These are phyloP conservation scores for Enteromius afrohamiltoni DNA, from an alignment of 2,797 vertebrate species.

Conservation along the genomic window DNA sequence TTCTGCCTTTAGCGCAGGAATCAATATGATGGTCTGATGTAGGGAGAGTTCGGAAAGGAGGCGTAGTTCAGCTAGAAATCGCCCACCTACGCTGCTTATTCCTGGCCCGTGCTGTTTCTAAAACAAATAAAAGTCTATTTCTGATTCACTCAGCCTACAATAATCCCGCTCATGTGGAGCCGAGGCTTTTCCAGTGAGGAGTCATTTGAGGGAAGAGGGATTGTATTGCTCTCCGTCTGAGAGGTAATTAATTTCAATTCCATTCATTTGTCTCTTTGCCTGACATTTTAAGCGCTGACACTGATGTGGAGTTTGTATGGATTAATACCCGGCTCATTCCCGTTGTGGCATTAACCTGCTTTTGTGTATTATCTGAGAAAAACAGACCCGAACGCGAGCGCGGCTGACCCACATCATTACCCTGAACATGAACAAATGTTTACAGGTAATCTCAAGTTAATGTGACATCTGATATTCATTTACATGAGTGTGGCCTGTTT, in stretches of 20 bases:
- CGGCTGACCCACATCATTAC: constrained; percentile 47
- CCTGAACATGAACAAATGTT: constrained; percentile 19
- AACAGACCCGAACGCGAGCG: constrained; percentile 33
- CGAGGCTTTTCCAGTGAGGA: constrained; percentile 37
- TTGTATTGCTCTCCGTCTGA: constrained; percentile 44
- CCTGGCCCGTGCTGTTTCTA: neutral
- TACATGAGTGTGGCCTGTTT: constrained; percentile 27
- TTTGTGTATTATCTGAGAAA: constrained; percentile 49
- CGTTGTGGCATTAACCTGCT: constrained; percentile 41
- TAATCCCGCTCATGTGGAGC: constrained; percentile 32
- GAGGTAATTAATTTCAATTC: constrained; percentile 57
- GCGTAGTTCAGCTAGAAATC: constrained; percentile 16
- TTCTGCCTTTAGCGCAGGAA: neutral
- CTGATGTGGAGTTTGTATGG: constrained; percentile 52
- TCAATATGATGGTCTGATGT: constrained; percentile 19
- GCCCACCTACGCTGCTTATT: constrained; percentile 5
- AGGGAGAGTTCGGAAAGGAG: constrained; percentile 6
- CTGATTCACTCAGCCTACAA: neutral
- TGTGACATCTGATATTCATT: constrained; percentile 44
- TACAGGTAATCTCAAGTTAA: constrained; percentile 51
- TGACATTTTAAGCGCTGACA: constrained; percentile 57
- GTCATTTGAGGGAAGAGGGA: constrained; percentile 34
- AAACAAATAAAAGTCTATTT: constrained; percentile 46
- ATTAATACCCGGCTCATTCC: constrained; percentile 52
- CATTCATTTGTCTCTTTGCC: constrained; percentile 45